Base-by-base conservation (phyloP, 2,113 vertebrate genomes). In the Periophthalmodon schlosseri region DNA sequence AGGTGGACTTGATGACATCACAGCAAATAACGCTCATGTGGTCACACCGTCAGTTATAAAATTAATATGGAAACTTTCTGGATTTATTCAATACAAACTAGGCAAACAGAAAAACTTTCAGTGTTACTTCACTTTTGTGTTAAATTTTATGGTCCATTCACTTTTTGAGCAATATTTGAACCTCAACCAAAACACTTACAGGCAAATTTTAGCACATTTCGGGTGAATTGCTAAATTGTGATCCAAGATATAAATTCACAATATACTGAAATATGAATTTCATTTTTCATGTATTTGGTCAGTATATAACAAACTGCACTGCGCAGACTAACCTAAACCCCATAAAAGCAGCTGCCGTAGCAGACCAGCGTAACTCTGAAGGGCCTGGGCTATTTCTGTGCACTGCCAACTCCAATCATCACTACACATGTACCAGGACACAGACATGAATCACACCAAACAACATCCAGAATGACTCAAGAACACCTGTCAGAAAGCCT, bases 331-430 rank as follows among this genome's bases (percentile, higher is more conserved):
- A 20, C 15, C 16, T 18, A 52, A 52, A 52, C 16, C 50, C 39
- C 39, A 44, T 47, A 74, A 70, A 15, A 60, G 64, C 66, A 47
- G 33, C 39, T 63, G 24, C 10, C 46, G 2, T 50, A 69, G 74
- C 84, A 76, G 68, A 39, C 49, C 64, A 70, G 58, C 66, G 77
- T 46, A 72, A 72, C 56, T 72, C 68, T 58, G 69, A 69, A 78
- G 74, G 65, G 67, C 70, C 60, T 44, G 60, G 68, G 83, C 63
- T 77, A 73, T 89, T 89, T 83, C 73, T 61, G 73, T 58, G 54
- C 11, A 50, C 80, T 69, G 83, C 77, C 88, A 87, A 61, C 28
- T 73, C 67, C 12, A 23, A 84, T 89, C 85, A 79, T 89, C 88
- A 76, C 71, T 61, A 76, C 75, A 56, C 68, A 54, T 68, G 24